Evolutionary conservation across 2,888 invertebrate species (phyloP).

Genomic region (Liposcelis brunnea): DNA sequence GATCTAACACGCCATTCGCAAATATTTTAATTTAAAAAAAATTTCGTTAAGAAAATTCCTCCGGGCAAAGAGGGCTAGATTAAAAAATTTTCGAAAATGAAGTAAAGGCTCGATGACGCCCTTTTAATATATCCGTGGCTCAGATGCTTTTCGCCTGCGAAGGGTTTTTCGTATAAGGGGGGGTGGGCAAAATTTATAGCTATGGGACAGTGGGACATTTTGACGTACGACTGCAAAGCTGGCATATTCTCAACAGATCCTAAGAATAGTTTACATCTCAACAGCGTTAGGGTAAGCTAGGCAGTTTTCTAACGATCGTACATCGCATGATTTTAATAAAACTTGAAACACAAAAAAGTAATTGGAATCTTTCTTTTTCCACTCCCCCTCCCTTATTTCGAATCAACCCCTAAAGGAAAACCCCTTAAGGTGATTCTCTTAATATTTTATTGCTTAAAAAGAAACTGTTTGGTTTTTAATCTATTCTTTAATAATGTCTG

Average conservation of each 20-base stretch:
- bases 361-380: conserved; percentile 7
- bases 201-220: conserved; percentile 9
- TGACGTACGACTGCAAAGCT: conserved; percentile 4
- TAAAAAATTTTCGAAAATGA: too few relatives aligned
- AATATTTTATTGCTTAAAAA: too few relatives aligned
- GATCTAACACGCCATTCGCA: too few relatives aligned
- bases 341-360: conserved; percentile 8
- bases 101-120: too few relatives aligned
- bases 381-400: neutral
- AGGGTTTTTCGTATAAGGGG: neutral
- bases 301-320: neutral
- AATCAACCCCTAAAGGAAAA: too few relatives aligned
- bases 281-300: neutral
- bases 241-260: neutral
- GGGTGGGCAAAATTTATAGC: conserved; percentile 6
- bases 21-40: too few relatives aligned
- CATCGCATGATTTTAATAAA: conserved; percentile 3
- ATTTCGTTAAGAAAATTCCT: too few relatives aligned
- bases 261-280: neutral
- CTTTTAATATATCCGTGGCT: too few relatives aligned
- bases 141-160: too few relatives aligned
- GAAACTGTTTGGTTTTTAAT: neutral
- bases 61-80: too few relatives aligned
- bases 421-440: too few relatives aligned
- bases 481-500: neutral